Percentiles rank a stretch among this genome's conserved stretches.
These are phyloP conservation scores for Mechanitis messenoides DNA, from an alignment of 2,888 invertebrate species.

Conservation along the genomic window DNA sequence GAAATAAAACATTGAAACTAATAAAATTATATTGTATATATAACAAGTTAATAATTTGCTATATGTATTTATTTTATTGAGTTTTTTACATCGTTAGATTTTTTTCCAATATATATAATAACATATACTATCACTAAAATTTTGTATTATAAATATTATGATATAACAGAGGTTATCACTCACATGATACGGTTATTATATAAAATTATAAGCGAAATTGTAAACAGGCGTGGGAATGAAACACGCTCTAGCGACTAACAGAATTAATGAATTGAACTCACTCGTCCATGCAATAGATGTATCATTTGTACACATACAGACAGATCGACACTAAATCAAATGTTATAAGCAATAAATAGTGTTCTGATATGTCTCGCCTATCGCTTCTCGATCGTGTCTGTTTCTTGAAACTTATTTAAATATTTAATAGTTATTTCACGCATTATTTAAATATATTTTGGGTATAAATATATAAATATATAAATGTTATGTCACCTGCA, in stretches of 20 bases:
- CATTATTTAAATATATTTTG: neutral
- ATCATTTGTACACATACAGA: neutral
- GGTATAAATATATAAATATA: neutral
- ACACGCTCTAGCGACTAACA: neutral
- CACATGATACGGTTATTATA: neutral
- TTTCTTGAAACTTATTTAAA: neutral
- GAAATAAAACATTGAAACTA: too few relatives aligned
- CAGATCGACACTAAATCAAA: too few relatives aligned
- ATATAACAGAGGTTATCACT: neutral
- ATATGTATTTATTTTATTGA: too few relatives aligned
- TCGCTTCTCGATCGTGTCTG: too few relatives aligned
- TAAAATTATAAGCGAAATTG: constrained; percentile 2
- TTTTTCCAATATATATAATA: too few relatives aligned
- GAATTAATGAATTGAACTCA: neutral
- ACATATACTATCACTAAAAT: too few relatives aligned
- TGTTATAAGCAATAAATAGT: too few relatives aligned
- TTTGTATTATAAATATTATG: neutral
- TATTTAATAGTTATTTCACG: neutral
- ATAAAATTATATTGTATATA: too few relatives aligned
- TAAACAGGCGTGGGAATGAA: constrained; percentile 6
- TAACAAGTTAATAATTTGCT: too few relatives aligned
- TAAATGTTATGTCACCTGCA: constrained; percentile 4
- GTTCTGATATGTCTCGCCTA: too few relatives aligned
- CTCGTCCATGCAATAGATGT: neutral
- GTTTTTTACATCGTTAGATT: too few relatives aligned